These are phyloP conservation scores for Recurvirostra avosetta DNA, from an alignment of 2,113 vertebrate genomes.

Conservation along the genomic window DNA sequence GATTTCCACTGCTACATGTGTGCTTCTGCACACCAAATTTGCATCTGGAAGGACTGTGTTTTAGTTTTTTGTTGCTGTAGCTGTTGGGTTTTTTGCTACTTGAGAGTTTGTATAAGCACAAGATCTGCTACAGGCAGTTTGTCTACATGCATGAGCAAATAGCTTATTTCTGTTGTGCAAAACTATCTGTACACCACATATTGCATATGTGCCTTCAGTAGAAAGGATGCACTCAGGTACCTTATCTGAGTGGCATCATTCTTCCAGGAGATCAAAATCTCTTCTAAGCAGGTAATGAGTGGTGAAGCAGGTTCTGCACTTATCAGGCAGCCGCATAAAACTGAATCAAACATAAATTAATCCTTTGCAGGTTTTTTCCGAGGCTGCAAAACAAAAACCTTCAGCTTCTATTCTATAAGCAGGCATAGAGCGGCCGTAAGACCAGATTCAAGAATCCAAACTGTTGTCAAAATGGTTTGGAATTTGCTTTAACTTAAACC, in stretches of 20 bases:
- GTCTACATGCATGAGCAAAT: neutral
- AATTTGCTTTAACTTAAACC: neutral
- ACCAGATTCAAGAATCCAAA: neutral
- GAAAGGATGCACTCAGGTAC: neutral
- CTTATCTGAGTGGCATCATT: neutral
- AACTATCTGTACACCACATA: neutral
- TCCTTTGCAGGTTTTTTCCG: neutral
- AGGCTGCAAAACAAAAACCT: neutral
- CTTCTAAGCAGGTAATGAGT: neutral
- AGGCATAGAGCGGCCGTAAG: neutral
- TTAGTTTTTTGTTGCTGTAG: neutral
- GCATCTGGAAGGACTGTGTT: constrained; percentile 19
- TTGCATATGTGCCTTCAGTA: neutral
- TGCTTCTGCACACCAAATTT: constrained; percentile 44
- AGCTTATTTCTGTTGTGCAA: neutral
- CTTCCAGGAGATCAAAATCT: neutral
- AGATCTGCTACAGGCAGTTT: neutral
- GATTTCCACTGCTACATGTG: constrained; percentile 40
- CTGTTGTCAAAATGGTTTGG: neutral
- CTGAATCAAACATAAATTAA: neutral
- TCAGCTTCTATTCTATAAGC: neutral
- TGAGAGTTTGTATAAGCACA: neutral
- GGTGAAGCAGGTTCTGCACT: neutral
- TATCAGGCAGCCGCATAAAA: neutral
- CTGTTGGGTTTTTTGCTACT: neutral